These are phyloP conservation scores for Fulmarus glacialis DNA, from an alignment of 2,113 vertebrate genomes.

Conservation along the genomic window DNA sequence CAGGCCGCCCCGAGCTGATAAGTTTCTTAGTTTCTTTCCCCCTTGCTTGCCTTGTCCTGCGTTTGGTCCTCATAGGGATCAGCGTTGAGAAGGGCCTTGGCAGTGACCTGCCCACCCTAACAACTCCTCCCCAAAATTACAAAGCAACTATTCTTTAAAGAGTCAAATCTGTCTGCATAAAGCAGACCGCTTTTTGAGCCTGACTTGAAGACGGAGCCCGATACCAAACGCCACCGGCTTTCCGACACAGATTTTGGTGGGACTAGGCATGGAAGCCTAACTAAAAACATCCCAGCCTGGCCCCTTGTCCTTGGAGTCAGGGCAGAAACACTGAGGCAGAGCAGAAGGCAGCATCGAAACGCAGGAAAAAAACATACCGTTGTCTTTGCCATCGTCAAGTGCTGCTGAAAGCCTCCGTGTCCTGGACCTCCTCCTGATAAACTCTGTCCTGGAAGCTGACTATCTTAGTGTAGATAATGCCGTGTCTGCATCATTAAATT, in stretches of 20 bases:
- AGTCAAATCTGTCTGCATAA: neutral
- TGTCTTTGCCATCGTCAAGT: constrained; percentile 16
- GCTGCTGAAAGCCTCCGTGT: constrained; percentile 33
- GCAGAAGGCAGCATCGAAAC: neutral
- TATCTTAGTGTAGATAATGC: constrained; percentile 20
- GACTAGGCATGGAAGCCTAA: neutral
- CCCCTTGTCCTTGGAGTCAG: neutral
- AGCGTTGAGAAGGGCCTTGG: neutral
- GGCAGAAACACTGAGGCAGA: neutral
- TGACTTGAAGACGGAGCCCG: neutral
- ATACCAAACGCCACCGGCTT: neutral
- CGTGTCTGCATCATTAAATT: constrained; percentile 1
- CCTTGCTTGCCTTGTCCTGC: neutral
- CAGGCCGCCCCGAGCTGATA: constrained; percentile 57
- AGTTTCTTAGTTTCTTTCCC: constrained; percentile 16
- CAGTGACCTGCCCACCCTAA: neutral
- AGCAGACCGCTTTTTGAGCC: neutral
- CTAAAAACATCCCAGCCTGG: neutral
- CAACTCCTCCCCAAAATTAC: neutral
- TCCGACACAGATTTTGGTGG: neutral
- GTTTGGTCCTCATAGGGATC: neutral
- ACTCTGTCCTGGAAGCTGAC: constrained; percentile 8
- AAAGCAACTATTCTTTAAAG: neutral
- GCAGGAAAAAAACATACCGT: neutral
- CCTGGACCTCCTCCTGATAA: constrained; percentile 17